A percentile compares a stretch with the other conserved stretches of the same genome.
These are phyloP conservation scores for Neodiprion virginianus DNA, from an alignment of 1,140 invertebrate species.

Conservation along the genomic window DNA sequence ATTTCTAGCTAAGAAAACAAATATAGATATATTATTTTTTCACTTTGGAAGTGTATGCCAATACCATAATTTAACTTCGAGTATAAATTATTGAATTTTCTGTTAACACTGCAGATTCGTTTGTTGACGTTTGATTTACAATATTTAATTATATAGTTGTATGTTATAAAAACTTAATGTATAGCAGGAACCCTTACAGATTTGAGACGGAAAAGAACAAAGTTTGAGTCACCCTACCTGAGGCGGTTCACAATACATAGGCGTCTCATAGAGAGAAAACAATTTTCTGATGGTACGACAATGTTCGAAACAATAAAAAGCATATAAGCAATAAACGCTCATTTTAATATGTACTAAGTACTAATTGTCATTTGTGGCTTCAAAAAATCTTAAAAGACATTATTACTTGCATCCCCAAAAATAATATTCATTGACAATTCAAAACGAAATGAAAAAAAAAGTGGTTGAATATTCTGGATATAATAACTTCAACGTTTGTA, in stretches of 20 bases:
- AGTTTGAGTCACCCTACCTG: slow-evolving; percentile 40
- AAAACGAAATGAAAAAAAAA: neutral
- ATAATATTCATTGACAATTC: slow-evolving; percentile 36
- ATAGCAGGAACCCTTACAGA: slow-evolving; percentile 47
- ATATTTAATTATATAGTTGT: neutral
- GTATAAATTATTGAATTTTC: too few relatives aligned
- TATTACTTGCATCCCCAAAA: slow-evolving; percentile 30
- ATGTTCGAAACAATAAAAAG: slow-evolving; percentile 12
- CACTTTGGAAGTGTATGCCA: too few relatives aligned
- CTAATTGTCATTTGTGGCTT: neutral
- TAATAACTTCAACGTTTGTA: neutral
- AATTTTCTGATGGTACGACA: slow-evolving; percentile 51
- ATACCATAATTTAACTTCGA: too few relatives aligned
- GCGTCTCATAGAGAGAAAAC: slow-evolving; percentile 19
- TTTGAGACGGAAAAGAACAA: slow-evolving; percentile 56
- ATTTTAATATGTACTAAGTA: neutral
- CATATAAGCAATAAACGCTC: slow-evolving; percentile 2
- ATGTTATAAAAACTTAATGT: slow-evolving; percentile 21
- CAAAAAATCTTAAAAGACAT: neutral
- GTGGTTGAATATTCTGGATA: neutral
- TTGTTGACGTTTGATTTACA: neutral
- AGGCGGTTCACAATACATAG: slow-evolving; percentile 19
- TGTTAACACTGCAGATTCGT: too few relatives aligned
- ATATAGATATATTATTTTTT: too few relatives aligned
- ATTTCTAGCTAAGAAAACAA: neutral